Percentiles rank a stretch among this genome's conserved stretches.
Evolutionary conservation across 1,140 invertebrate species (phyloP).

Genomic region (Sycophila sp.): DNA sequence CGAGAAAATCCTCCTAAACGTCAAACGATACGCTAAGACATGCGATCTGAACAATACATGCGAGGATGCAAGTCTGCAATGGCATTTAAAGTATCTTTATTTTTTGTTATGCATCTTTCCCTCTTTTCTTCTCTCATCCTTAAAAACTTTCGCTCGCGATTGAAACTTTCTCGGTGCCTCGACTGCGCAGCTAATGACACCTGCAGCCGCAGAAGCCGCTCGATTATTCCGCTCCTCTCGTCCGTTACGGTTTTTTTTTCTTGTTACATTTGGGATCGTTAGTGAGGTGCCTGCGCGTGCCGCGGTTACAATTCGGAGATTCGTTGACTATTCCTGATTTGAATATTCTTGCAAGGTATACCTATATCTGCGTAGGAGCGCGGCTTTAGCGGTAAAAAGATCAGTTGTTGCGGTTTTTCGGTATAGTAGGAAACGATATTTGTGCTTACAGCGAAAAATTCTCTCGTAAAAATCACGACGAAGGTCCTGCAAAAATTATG

Average conservation of each 20-base stretch:
- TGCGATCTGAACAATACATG: constrained; percentile 1
- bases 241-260: background rate
- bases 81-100: too few relatives aligned
- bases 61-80: background rate
- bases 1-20: background rate
- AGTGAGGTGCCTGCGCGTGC: background rate
- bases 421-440: too few relatives aligned
- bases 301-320: background rate
- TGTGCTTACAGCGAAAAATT: too few relatives aligned
- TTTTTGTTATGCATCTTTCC: too few relatives aligned
- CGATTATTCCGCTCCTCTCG: background rate
- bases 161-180: too few relatives aligned
- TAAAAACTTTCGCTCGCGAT: constrained; percentile 15
- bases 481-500: too few relatives aligned
- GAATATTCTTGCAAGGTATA: constrained; percentile 22
- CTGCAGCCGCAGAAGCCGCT: background rate
- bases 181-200: too few relatives aligned
- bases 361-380: too few relatives aligned
- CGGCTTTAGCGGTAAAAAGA: too few relatives aligned
- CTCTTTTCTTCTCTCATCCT: too few relatives aligned
- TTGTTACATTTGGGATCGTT: background rate
- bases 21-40: background rate
- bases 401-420: too few relatives aligned
- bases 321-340: constrained; percentile 6
- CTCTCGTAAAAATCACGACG: too few relatives aligned